Evolutionary conservation across 2,113 vertebrate genomes (phyloP).

Genomic region (Apistogramma diplotaenia): DNA sequence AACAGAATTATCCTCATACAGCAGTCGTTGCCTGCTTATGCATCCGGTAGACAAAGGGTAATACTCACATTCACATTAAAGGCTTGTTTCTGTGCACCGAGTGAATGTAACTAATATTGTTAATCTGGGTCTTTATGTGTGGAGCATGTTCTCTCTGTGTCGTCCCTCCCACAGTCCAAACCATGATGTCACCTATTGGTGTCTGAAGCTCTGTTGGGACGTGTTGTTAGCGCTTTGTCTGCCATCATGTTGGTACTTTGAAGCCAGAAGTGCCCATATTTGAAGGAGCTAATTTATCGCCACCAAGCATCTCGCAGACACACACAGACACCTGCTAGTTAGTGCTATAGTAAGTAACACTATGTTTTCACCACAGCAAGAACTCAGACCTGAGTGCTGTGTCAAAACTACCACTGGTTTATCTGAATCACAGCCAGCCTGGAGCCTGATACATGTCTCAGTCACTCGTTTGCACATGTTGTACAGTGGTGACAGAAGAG

Average conservation of each 20-base stretch:
- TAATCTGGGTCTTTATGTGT: not conserved
- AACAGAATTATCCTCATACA: not conserved
- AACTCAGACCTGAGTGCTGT: too few relatives aligned
- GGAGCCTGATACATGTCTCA: too few relatives aligned
- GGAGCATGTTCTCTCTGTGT: not conserved
- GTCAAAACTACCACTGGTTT: too few relatives aligned
- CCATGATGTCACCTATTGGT: not conserved
- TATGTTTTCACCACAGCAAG: too few relatives aligned
- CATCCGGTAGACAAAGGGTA: not conserved
- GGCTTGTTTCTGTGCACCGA: not conserved
- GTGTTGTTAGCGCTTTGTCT: not conserved
- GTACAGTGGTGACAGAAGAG: too few relatives aligned
- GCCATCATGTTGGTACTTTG: not conserved
- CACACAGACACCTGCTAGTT: not conserved
- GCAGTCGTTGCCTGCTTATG: not conserved
- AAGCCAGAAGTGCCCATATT: not conserved
- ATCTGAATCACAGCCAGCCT: too few relatives aligned
- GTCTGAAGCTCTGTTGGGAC: not conserved
- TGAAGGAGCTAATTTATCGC: not conserved
- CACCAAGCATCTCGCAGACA: not conserved
- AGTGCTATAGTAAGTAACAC: too few relatives aligned
- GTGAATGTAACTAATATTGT: not conserved
- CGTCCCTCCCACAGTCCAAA: not conserved
- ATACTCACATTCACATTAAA: not conserved
- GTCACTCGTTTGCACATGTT: too few relatives aligned